A percentile compares a stretch with the other conserved stretches of the same genome.
Evolutionary conservation across 2,797 vertebrate species (phyloP).

Genomic region (Takifugu rubripes): DNA sequence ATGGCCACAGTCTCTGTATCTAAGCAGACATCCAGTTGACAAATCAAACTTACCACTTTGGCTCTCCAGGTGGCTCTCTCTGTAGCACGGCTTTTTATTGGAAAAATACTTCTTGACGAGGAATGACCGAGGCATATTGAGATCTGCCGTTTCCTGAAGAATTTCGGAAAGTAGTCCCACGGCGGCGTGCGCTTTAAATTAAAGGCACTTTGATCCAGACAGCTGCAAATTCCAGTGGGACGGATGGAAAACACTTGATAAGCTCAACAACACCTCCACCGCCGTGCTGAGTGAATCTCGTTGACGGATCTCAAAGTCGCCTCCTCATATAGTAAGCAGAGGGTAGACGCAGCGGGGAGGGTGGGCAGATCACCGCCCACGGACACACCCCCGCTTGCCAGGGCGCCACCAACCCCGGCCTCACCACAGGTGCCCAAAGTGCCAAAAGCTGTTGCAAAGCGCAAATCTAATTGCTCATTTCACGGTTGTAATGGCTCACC

Average conservation of each 20-base stretch:
- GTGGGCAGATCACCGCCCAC: conserved; percentile 53
- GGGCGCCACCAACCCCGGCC: conserved; percentile 27
- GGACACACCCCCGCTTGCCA: conserved; percentile 55
- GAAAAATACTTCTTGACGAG: conserved; percentile 93
- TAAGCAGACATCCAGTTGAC: neutral
- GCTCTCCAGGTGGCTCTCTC: conserved; percentile 81
- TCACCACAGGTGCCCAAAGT: conserved; percentile 56
- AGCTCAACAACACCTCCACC: neutral
- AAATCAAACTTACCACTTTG: conserved; percentile 76
- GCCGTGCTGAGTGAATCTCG: conserved; percentile 1
- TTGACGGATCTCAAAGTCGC: conserved; percentile 16
- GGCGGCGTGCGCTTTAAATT: neutral
- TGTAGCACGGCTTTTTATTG: conserved; percentile 89
- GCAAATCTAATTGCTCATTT: conserved; percentile 41
- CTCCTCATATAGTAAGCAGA: conserved; percentile 64
- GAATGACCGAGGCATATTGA: conserved; percentile 93
- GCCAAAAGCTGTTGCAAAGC: conserved; percentile 31
- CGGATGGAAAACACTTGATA: neutral
- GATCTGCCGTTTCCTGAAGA: conserved; percentile 1
- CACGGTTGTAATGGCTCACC: conserved; percentile 17
- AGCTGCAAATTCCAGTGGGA: conserved; percentile 1
- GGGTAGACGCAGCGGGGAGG: conserved; percentile 42
- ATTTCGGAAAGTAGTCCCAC: neutral
- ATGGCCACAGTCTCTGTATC: neutral
- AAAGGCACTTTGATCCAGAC: neutral